Percentiles rank a stretch among this genome's conserved stretches.
Conservation (phyloP, 2,888 invertebrate species). For the Charanyca ferruginea region DNA sequence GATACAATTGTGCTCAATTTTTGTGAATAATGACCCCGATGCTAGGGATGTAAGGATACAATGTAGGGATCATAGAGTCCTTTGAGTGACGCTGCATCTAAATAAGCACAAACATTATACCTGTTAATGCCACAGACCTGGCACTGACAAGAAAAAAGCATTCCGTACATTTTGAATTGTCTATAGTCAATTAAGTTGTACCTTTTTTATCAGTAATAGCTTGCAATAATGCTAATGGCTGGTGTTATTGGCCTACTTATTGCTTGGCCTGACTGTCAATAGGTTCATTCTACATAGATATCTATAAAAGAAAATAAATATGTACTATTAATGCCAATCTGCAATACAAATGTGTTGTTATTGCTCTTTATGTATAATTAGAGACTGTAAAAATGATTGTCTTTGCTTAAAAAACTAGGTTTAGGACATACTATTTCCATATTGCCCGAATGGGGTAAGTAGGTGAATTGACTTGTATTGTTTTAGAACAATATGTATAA, state of each 20-base stretch:
- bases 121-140: too few relatives aligned
- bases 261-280: slow-evolving; percentile 69
- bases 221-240: slow-evolving; percentile 63
- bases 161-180: not conserved
- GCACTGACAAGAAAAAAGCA: too few relatives aligned
- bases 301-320: slow-evolving; percentile 37
- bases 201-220: slow-evolving; percentile 47
- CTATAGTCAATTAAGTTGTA: slow-evolving; percentile 1
- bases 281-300: slow-evolving; percentile 52
- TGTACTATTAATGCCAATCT: slow-evolving; percentile 18
- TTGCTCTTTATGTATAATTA: slow-evolving; percentile 8
- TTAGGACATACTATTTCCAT: not conserved
- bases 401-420: not conserved
- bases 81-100: too few relatives aligned
- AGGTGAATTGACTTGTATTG: not conserved
- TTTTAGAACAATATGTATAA: not conserved
- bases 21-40: too few relatives aligned
- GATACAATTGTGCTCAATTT: too few relatives aligned
- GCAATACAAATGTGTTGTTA: slow-evolving; percentile 23
- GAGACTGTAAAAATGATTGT: slow-evolving; percentile 16
- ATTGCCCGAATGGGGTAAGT: not conserved
- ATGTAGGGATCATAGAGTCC: too few relatives aligned
- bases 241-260: slow-evolving; percentile 79
- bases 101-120: too few relatives aligned
- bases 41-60: too few relatives aligned